Evolutionary conservation across 2,888 invertebrate genomes (phyloP), one percentile per base, ranked within the genome.

Genomic region (Dryomyza anilis): DNA sequence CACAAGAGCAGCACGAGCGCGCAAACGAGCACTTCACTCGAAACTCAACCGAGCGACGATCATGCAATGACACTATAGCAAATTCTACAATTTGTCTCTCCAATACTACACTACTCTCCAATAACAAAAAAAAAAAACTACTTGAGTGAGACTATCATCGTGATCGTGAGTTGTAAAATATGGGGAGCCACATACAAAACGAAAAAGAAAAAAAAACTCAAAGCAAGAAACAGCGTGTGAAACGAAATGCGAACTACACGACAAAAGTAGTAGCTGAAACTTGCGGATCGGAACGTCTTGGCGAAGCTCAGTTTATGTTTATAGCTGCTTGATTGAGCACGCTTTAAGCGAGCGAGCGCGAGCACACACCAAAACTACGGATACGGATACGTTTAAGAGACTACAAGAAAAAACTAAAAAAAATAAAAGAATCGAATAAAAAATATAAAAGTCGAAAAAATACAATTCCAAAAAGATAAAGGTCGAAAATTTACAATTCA

Each of bases 231-330:
- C 8, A 36, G 14, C 43, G 16, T 8, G 36, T 21, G 36, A 29
- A 30, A 36, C 21, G 55, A 21, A 50, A 25, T 30, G 30, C 8
- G 30, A 53, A 30, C n/a, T 6, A 52, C 27, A n/a, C 5, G 25
- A 8, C 14, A n/a, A n/a, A n/a, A n/a, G n/a, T n/a, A n/a, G n/a
- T 33, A 25, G n/a, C 25, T 23, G 59, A 60, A 60, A 60, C 60
- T 60, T 50, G 27, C 50, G 39, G 60, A 52, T 52, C 60, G 46
- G 5, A 10, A 46, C 46, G 60, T 27, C 60, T 60, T 19, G 30
- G 52, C 52, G 23, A 23, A 52, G 60, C 60, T 60, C 60, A 60
- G 60, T 60, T 60, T 50, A 60, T 60, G 50, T 60, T 60, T 60
- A 39, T 60, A 36, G 39, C 52, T 60, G 60, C 39, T 60, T 60